Evolutionary conservation across 2,888 invertebrate species (phyloP), one percentile per base, ranked within the genome.

Genomic region (Tenthredo scrophulariae): DNA sequence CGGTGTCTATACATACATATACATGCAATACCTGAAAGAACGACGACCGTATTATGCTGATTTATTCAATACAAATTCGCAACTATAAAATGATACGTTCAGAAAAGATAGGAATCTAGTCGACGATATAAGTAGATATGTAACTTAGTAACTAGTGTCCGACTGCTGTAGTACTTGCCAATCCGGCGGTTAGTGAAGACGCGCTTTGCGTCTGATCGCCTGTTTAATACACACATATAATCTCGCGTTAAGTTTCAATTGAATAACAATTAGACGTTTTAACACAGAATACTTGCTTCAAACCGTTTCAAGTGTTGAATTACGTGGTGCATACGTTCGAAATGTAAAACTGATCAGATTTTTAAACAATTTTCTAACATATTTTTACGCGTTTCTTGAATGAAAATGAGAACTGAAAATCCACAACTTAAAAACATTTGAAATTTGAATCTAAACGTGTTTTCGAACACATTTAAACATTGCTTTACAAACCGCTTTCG

Each of bases 161-260:
- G 75, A 75, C 54, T 29, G 58, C 37, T 80, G 58, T 62, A 80
- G 80, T 80, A 80, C 46, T 80, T 62, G 62, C 58, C 58, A 50
- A 80, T 80, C 80, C 80, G 80, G 80, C 62, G 80, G 62, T 80
- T n/a, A 58, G 80, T 22, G 22, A 80, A 80, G 80, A 80, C 80
- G 80, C 80, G 80, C 50, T 50, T 22, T 50, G 37, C 33, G 77
- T 54, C 29, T 29, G n/a, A 29, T 40, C 37, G 70, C 37, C 37
- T 62, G 70, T 37, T 70, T n/a, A 37, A 37, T 70, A 70, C 18
- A 33, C 9, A 70, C 15, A 29, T 33, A 67, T 29, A 67, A 62
- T 43, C 43, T n/a, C 43, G 40, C 4, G 72, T 67, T 33, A 18
- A 33, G 29, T 33, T 33, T 33, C 33, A 67, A 33, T 67, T 67